These are phyloP conservation scores for Himalopsyche japonica DNA, from an alignment of 2,888 invertebrate genomes.

Conservation along the genomic window DNA sequence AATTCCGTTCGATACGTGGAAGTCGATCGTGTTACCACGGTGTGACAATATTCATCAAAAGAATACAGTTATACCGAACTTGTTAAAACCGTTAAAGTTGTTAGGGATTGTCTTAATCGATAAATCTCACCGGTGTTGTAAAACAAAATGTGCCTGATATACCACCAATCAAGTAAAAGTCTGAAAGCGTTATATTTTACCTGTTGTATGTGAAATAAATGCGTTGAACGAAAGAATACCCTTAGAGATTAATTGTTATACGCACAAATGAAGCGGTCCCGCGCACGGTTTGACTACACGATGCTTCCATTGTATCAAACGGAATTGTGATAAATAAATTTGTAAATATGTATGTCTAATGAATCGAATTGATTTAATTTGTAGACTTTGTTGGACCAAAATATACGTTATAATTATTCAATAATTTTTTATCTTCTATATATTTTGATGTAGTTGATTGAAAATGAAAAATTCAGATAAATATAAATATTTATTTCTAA, in stretches of 20 bases:
- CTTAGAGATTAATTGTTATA: conserved; percentile 17
- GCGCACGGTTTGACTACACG: conserved; percentile 21
- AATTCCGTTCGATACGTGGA: conserved; percentile 93
- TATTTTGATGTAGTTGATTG: neutral
- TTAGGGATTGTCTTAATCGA: conserved; percentile 13
- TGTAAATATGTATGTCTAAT: conserved; percentile 6
- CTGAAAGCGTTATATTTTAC: conserved; percentile 5
- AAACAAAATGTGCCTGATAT: conserved; percentile 24
- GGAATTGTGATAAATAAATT: conserved; percentile 38
- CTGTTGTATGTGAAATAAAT: neutral
- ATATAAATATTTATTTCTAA: neutral
- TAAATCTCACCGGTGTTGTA: conserved; percentile 15
- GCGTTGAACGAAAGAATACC: neutral
- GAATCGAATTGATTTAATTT: conserved; percentile 28
- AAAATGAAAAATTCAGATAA: neutral
- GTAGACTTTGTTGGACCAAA: conserved; percentile 39
- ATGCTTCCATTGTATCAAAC: conserved; percentile 37
- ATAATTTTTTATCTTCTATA: neutral
- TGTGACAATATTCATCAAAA: conserved; percentile 65
- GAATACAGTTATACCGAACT: conserved; percentile 8
- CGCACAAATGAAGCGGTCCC: conserved; percentile 31
- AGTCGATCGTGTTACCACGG: conserved; percentile 87
- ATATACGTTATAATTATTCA: conserved; percentile 6
- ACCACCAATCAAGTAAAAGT: conserved; percentile 12
- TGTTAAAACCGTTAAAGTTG: conserved; percentile 17